phyloP scores from a whole-genome alignment of 2,888 invertebrate genomes.

The Ichneumoninae sp. region DNA sequence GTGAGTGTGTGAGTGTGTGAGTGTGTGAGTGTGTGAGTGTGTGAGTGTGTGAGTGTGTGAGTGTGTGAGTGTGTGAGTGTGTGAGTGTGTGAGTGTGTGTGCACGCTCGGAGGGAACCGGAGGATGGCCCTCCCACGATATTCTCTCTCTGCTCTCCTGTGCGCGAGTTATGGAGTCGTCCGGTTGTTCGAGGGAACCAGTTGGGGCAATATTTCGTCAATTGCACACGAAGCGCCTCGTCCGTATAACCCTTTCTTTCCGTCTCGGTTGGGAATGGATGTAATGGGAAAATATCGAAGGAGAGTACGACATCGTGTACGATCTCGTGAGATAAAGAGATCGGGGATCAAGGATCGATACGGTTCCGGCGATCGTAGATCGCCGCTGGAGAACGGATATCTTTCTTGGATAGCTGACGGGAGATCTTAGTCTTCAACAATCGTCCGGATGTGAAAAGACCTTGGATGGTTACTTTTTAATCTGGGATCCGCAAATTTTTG shows the following conservation, averaged over 20 bases:
- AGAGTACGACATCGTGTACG: slow-evolving; percentile 66
- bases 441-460: too few species aligned
- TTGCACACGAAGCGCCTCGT: slow-evolving; percentile 22
- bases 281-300: slow-evolving; percentile 76
- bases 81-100: too few species aligned
- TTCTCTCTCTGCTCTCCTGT: slow-evolving; percentile 66
- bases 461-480: too few species aligned
- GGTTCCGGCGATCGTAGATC: too few species aligned
- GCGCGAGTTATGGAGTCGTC: slow-evolving; percentile 81
- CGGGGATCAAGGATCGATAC: not conserved
- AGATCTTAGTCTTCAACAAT: too few species aligned
- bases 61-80: slow-evolving; percentile 65
- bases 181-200: slow-evolving; percentile 75
- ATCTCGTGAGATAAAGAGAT: slow-evolving; percentile 1
- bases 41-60: too few species aligned
- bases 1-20: too few species aligned
- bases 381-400: too few species aligned
- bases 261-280: slow-evolving; percentile 47
- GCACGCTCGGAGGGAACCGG: not conserved
- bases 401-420: too few species aligned
- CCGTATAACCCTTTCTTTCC: slow-evolving; percentile 32
- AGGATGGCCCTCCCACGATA: slow-evolving; percentile 78
- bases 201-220: slow-evolving; percentile 76
- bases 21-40: too few species aligned
- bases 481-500: too few species aligned